Base-by-base conservation (phyloP, 2,113 vertebrate species). In the Brienomyrus brachyistius region DNA sequence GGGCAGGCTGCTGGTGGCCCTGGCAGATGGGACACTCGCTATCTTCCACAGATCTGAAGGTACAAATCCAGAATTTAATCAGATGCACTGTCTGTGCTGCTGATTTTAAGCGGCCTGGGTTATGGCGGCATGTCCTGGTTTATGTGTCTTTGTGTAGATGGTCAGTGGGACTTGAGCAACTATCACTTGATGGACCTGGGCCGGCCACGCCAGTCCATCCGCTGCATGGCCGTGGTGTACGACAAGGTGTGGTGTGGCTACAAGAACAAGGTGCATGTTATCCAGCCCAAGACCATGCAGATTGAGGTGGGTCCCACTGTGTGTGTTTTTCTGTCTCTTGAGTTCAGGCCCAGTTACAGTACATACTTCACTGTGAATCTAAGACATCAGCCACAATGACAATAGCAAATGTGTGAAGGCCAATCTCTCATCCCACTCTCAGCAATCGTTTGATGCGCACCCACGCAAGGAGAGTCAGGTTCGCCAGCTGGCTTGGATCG, bases 221-320 rank as follows among this genome's bases (percentile, higher is more conserved):
- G 98, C 93, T 99, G 98, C 92, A 99, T 99, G 98, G 97, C 97
- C 0, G 97, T 99, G 0, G 98, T 99, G 59, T 96, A 98, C 0
- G 98, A 99, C 92, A 97, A 97, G 21, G 98, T 99, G 88, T 99
- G 98, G 98, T 99, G 98, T 1, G 98, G 98, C 90, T 99, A 99
- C 93, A 97, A 97, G 95, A 99, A 99, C 95, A 99, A 98, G 94
- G 97, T 99, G 93, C 98, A 99, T 1, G 96, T 99, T 90, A 97
- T 99, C 94, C 98, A 99, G 92, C 98, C 98, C 13, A 99, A 97
- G 94, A 98, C 98, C 0, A 99, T 99, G 98, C 98, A 97, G 95
- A 99, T 99, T 40, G 98, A 99, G 98, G 98, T 96, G 92, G 88
- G 94, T 82, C 40, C 66, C 43, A 21, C 43, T 13, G 10, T 31